Conservation (phyloP, 2,113 vertebrate genomes). For the Pangasianodon gigas region DNA sequence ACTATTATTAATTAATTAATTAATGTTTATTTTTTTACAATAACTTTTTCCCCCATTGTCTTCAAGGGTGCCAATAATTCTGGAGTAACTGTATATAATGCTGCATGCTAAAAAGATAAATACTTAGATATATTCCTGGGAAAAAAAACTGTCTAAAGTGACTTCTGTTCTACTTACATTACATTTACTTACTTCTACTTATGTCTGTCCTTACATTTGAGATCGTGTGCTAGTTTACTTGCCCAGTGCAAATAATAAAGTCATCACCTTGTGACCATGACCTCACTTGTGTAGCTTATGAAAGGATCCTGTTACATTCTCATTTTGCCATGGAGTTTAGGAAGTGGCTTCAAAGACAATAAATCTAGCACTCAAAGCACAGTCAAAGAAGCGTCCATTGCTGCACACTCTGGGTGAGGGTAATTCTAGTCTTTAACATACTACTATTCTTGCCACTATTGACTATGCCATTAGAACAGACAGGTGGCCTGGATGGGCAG, state of each 20-base stretch:
- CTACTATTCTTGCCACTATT: neutral
- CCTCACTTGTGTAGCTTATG: neutral
- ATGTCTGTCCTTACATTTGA: neutral
- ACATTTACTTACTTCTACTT: neutral
- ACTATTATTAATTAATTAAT: neutral
- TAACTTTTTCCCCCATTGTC: too few relatives aligned
- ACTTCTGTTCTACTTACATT: neutral
- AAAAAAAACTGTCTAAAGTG: neutral
- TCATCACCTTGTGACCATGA: neutral
- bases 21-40: neutral
- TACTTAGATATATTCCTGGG: neutral
- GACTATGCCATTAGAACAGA: neutral
- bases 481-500: neutral
- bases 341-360: neutral
- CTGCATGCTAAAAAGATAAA: neutral
- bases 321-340: neutral
- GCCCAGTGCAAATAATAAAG: neutral
- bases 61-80: neutral
- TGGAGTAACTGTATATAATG: neutral
- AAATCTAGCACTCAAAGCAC: neutral
- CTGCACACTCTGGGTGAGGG: neutral
- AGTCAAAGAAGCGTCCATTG: neutral
- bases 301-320: neutral
- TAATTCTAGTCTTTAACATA: neutral
- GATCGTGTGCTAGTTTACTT: neutral